phyloP scores from a whole-genome alignment of 2,113 vertebrate genomes.

The Hystrix cristata region DNA sequence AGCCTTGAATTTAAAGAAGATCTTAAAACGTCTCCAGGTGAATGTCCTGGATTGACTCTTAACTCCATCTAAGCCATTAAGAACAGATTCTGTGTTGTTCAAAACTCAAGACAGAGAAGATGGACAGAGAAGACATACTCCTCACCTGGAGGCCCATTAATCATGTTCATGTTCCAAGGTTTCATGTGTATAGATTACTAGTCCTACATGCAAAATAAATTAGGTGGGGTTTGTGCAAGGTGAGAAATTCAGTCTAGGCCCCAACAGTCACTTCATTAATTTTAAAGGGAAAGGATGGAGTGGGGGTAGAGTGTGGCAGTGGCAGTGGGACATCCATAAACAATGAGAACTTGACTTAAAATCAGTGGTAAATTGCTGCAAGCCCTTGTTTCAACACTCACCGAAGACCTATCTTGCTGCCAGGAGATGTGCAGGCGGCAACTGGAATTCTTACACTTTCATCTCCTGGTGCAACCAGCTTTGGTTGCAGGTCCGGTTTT shows the following conservation, averaged over 20 bases:
- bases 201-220: not conserved
- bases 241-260: not conserved
- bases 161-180: not conserved
- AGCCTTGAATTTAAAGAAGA: slow-evolving; percentile 71
- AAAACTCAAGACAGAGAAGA: not conserved
- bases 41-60: not conserved
- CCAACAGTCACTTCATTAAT: not conserved
- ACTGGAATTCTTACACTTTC: not conserved
- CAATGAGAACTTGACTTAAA: not conserved
- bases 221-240: not conserved
- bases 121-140: not conserved
- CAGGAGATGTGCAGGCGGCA: not conserved
- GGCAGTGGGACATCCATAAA: not conserved
- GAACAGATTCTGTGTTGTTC: slow-evolving; percentile 28
- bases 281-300: not conserved
- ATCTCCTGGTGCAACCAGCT: not conserved
- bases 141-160: not conserved
- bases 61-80: not conserved
- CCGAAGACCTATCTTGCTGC: not conserved
- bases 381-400: not conserved
- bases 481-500: not conserved
- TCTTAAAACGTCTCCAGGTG: slow-evolving; percentile 24
- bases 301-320: not conserved
- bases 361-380: not conserved
- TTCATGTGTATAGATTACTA: not conserved